A percentile compares a stretch with the other conserved stretches of the same genome.
Conservation (phyloP, 92 coral and sea anemone genomes). For the Siderastrea siderea region DNA sequence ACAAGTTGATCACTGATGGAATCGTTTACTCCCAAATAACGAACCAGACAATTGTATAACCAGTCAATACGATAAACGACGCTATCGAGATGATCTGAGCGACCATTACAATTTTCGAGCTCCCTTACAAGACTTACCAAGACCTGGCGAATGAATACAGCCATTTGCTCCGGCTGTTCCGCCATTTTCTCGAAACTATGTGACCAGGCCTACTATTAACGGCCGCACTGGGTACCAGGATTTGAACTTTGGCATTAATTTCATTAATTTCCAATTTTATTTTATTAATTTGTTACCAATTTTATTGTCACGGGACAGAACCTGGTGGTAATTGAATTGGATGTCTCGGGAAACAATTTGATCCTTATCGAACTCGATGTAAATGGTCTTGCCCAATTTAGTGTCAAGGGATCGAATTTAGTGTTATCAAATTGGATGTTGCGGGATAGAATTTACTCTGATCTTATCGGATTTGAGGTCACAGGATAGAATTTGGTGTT, state of each 20-base stretch:
- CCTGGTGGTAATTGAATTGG: not conserved
- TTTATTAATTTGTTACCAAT: not conserved
- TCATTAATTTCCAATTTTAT: not conserved
- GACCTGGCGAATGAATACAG: not conserved
- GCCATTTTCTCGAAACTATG: not conserved
- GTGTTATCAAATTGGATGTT: not conserved
- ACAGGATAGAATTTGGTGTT: conserved; percentile 7
- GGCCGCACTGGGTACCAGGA: not conserved
- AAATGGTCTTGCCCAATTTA: not conserved
- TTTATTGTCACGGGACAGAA: not conserved
- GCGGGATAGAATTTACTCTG: not conserved
- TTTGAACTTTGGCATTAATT: not conserved
- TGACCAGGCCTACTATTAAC: not conserved
- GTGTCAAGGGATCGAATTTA: not conserved
- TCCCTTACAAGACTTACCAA: not conserved
- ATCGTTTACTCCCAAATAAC: conserved; percentile 21
- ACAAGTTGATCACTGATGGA: conserved; percentile 20
- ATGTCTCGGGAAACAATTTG: not conserved
- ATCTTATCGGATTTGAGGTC: not conserved
- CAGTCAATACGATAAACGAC: conserved; percentile 38
- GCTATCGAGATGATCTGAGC: conserved; percentile 10
- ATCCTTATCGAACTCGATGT: too few species aligned
- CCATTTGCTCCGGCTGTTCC: not conserved
- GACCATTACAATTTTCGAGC: conserved; percentile 34
- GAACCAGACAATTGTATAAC: conserved; percentile 38